These are phyloP conservation scores for Scomber colias DNA, from an alignment of 2,113 vertebrate genomes.

Conservation along the genomic window DNA sequence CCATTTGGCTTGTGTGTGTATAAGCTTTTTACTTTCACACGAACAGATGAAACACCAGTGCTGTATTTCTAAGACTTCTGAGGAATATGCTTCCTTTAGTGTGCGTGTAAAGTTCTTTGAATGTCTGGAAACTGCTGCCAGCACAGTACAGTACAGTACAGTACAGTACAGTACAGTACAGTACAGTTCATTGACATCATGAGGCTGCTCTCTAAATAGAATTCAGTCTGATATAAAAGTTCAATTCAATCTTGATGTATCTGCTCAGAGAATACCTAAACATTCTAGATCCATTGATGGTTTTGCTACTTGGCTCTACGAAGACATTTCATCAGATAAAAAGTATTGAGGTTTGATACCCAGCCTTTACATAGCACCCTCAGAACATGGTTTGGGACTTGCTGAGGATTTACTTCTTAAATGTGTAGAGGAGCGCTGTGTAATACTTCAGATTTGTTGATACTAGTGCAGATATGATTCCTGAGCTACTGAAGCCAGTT, in stretches of 20 bases:
- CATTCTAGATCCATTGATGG: no score
- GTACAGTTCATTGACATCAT: no score
- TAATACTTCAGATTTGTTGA: not conserved
- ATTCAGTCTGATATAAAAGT: no score
- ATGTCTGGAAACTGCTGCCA: not conserved
- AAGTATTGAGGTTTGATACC: no score
- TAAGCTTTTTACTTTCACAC: conserved; percentile 15
- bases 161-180: not conserved
- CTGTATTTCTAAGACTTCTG: not conserved
- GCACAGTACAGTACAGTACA: not conserved
- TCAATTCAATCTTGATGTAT: no score
- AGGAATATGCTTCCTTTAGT: not conserved
- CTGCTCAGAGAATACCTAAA: no score
- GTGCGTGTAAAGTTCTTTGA: not conserved
- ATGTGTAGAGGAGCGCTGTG: not conserved
- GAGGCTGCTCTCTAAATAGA: no score
- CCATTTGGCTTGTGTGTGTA: conserved; percentile 17
- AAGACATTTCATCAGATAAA: no score
- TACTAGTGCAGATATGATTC: not conserved
- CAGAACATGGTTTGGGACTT: not conserved
- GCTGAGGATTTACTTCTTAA: not conserved
- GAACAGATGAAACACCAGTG: not conserved
- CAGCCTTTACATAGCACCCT: not conserved
- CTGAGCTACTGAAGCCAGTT: not conserved
- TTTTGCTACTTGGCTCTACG: not conserved